A percentile compares a stretch with the other conserved stretches of the same genome.
Evolutionary conservation across 2,797 vertebrate species (phyloP).

Genomic region (Zalophus californianus): DNA sequence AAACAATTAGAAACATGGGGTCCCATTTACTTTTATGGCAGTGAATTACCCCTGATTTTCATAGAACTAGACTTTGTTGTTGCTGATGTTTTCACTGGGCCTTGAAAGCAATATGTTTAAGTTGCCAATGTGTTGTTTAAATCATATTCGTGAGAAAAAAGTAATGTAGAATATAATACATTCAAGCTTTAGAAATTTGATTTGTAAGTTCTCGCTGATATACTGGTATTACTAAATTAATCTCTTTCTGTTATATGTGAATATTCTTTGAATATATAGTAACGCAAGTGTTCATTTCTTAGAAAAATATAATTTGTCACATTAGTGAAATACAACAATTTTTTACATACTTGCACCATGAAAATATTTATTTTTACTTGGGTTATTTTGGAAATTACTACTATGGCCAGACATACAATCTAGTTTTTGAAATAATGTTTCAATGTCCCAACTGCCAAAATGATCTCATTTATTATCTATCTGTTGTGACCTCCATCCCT

Average conservation of each 20-base stretch:
- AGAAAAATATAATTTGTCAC: not conserved
- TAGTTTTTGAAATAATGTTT: not conserved
- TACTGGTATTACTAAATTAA: not conserved
- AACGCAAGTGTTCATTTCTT: not conserved
- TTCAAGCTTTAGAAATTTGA: not conserved
- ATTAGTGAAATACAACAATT: not conserved
- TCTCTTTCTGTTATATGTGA: not conserved
- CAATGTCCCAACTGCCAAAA: not conserved
- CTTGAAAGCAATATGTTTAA: not conserved
- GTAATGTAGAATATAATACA: not conserved
- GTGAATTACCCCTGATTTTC: not conserved
- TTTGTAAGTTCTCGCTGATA: not conserved
- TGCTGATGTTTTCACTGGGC: not conserved
- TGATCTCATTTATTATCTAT: not conserved
- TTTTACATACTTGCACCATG: not conserved
- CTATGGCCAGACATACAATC: not conserved
- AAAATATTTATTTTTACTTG: not conserved
- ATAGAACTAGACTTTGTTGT: not conserved
- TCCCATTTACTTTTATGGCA: not conserved
- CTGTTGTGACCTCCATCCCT: accelerated
- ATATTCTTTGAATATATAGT: not conserved
- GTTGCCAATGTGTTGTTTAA: not conserved
- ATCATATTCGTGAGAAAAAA: not conserved
- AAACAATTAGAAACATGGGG: not conserved
- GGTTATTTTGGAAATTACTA: not conserved